Percentiles rank a stretch among this genome's conserved stretches.
These are phyloP conservation scores for Muscina levida DNA, from an alignment of 2,888 invertebrate species.

Conservation along the genomic window DNA sequence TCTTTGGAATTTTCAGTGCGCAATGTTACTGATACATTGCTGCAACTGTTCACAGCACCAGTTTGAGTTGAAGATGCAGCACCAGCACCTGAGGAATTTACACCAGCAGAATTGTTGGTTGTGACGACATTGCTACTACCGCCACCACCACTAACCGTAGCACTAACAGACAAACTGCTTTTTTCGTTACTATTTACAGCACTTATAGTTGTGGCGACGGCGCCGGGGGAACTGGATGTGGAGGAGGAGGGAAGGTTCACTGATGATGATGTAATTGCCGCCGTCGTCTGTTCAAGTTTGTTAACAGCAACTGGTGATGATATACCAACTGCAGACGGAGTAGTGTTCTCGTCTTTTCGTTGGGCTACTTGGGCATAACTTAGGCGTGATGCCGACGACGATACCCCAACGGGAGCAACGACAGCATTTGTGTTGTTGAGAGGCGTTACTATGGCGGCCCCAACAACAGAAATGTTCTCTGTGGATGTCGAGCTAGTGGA, in stretches of 20 bases:
- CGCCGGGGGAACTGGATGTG: too few relatives aligned
- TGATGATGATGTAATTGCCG: slow-evolving; percentile 39
- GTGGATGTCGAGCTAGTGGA: slow-evolving; percentile 74
- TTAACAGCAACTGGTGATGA: slow-evolving; percentile 61
- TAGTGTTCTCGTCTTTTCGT: slow-evolving; percentile 80
- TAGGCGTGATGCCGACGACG: slow-evolving; percentile 76
- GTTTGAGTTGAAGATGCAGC: slow-evolving; percentile 55
- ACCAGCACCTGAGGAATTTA: slow-evolving; percentile 57
- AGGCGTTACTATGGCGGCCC: slow-evolving; percentile 52
- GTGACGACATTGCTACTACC: slow-evolving; percentile 41
- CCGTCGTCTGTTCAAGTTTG: slow-evolving; percentile 58
- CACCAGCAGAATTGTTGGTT: slow-evolving; percentile 31
- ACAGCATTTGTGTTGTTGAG: slow-evolving; percentile 59
- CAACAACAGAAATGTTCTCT: slow-evolving; percentile 72
- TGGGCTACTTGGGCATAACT: slow-evolving; percentile 86
- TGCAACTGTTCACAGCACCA: slow-evolving; percentile 68
- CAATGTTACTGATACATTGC: slow-evolving; percentile 67
- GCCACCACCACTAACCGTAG: slow-evolving; percentile 46
- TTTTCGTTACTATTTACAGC: slow-evolving; percentile 51
- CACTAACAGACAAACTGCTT: slow-evolving; percentile 39
- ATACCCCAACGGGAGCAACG: slow-evolving; percentile 69
- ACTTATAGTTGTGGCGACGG: slow-evolving; percentile 49
- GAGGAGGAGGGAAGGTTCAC: slow-evolving; percentile 32
- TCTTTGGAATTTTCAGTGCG: slow-evolving; percentile 76
- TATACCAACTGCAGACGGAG: slow-evolving; percentile 50